A percentile compares a stretch with the other conserved stretches of the same genome.
Evolutionary conservation across 2,797 vertebrate genomes (phyloP).

Genomic region (Leuciscus waleckii): DNA sequence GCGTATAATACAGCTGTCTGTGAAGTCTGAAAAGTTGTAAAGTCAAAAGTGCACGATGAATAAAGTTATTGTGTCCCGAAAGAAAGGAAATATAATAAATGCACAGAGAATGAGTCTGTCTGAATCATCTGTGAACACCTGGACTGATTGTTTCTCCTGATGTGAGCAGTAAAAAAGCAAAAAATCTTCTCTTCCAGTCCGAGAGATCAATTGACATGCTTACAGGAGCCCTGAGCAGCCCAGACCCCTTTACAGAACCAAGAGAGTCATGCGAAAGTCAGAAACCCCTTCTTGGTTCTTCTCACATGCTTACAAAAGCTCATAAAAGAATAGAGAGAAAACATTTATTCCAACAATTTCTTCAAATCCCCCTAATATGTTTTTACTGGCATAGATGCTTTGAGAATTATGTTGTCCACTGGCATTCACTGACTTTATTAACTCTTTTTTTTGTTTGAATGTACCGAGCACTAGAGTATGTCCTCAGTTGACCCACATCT

Average conservation of each 20-base stretch:
- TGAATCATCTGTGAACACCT: conserved; percentile 47
- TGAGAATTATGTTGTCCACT: conserved; percentile 32
- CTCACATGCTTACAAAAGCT: conserved; percentile 37
- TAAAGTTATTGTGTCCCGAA: too few species aligned
- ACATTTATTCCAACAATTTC: conserved; percentile 51
- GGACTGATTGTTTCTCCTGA: conserved; percentile 53
- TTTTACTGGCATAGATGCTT: conserved; percentile 40
- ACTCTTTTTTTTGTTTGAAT: conserved; percentile 24
- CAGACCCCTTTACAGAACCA: conserved; percentile 40
- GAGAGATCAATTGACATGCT: conserved; percentile 19
- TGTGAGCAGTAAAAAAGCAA: conserved; percentile 48
- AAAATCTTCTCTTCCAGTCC: conserved; percentile 14
- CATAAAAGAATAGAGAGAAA: conserved; percentile 46
- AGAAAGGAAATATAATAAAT: neutral
- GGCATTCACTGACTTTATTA: conserved; percentile 36
- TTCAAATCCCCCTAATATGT: conserved; percentile 32
- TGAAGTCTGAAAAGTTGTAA: too few species aligned
- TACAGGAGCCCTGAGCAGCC: conserved; percentile 12
- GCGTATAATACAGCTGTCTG: too few species aligned
- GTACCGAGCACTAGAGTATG: neutral
- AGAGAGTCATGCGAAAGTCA: conserved; percentile 25
- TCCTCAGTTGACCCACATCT: conserved; percentile 30
- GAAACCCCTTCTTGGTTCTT: conserved; percentile 31
- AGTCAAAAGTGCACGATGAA: too few species aligned
- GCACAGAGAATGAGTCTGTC: neutral